Evolutionary conservation across 2,113 vertebrate species (phyloP).

Genomic region (Chrysemys picta): DNA sequence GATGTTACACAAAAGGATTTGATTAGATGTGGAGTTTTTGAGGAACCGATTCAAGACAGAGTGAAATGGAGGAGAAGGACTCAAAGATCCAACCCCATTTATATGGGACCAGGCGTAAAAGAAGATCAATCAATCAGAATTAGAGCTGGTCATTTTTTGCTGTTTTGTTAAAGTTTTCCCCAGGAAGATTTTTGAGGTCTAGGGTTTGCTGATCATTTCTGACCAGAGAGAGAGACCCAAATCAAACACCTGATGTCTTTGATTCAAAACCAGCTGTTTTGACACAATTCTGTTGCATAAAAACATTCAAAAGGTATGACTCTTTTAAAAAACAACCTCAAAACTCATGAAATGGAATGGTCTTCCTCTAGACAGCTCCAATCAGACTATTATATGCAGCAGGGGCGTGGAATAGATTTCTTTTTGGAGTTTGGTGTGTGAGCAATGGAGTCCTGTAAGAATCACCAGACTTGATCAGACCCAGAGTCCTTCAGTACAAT

Average conservation of each 20-base stretch:
- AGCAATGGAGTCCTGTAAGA: not conserved
- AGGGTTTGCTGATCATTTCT: not conserved
- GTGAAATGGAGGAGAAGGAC: too few species aligned
- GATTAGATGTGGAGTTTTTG: too few species aligned
- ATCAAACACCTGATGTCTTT: not conserved
- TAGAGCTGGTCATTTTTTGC: too few species aligned
- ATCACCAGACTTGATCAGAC: not conserved
- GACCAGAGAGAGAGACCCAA: not conserved
- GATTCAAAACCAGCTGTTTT: not conserved
- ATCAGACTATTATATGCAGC: conserved; percentile 12
- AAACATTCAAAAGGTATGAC: conserved; percentile 17
- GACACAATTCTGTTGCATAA: not conserved
- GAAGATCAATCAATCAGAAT: too few species aligned
- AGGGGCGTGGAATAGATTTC: not conserved
- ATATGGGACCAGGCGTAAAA: too few species aligned
- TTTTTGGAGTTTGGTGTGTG: not conserved
- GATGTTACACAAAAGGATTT: too few species aligned
- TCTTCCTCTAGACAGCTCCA: not conserved
- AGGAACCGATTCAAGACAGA: too few species aligned
- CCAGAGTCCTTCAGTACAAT: too few species aligned
- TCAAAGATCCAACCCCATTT: too few species aligned
- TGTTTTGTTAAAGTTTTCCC: not conserved
- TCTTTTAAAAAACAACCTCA: conserved; percentile 28
- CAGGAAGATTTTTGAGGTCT: conserved; percentile 5
- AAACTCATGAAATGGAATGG: not conserved